Base-by-base conservation (phyloP, 92 coral and sea anemone species). In the Epizoanthus fatuus region DNA sequence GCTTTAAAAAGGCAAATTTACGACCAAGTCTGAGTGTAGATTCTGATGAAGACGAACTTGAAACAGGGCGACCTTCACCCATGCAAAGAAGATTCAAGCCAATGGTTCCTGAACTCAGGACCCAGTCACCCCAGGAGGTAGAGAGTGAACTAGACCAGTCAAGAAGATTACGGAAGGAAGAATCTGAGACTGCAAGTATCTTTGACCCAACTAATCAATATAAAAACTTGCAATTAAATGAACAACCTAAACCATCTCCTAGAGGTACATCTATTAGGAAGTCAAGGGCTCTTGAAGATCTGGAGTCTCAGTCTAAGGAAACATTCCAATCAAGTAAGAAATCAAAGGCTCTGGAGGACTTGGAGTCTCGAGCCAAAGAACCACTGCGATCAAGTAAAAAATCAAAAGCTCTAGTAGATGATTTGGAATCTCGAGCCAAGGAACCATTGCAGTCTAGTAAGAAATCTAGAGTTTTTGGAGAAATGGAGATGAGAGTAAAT, bases 301-400 rank as follows among this genome's bases (percentile, higher is more conserved):
- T 55, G 17, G 59, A 57, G 32, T 53, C 40, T 15, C 19, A 2
- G 17, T 14, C 70, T 11, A 62, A 32, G 10, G 15, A 1, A 59
- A 4, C 39, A 44, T 37, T 66, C 3, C 49, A 66, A 19, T 70
- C 57, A 13, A 70, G 69, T 22, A 77, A 60, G 58, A 77, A 60
- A 60, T 59, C 82, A 77, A 77, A 77, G 17, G 82, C 57, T 11
- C 25, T 77, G 22, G 82, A 77, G 51, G 56, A 22, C 4, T 60
- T 77, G 17, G 82, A 77, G 20, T 39, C 49, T 13, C 62, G 47
- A 77, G 82, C 70, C 38, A 60, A 62, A 59, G 71, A 77, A 62
- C 62, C 70, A 9, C 5, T 35, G 22, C 17, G 25, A 51, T 77
- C 58, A 4, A 59, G 25, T 25, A 77, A 77, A 20, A 77, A 42